Percentiles rank a stretch among this genome's conserved stretches.
phyloP scores from a whole-genome alignment of 2,888 invertebrate genomes.

The Archips xylosteana region DNA sequence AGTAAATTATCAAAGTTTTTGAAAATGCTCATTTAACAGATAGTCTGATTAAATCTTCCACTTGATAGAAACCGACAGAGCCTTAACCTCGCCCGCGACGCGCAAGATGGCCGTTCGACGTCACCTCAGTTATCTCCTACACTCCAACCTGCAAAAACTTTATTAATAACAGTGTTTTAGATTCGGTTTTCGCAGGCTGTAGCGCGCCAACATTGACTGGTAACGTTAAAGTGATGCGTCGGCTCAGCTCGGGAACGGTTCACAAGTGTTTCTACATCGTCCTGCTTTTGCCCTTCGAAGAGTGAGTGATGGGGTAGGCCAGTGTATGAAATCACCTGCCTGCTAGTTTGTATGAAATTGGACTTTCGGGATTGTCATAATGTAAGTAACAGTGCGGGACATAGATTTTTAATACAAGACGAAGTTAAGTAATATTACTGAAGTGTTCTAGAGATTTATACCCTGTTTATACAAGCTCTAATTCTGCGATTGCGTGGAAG shows the following conservation, averaged over 20 bases:
- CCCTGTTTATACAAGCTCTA: too few species aligned
- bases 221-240: conserved; percentile 13
- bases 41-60: not conserved
- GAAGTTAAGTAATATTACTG: too few species aligned
- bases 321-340: not conserved
- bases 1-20: too few species aligned
- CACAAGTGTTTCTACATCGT: not conserved
- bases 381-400: conserved; percentile 15
- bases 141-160: conserved; percentile 12
- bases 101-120: conserved; percentile 18
- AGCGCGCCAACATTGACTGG: not conserved
- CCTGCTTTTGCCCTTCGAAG: conserved; percentile 5
- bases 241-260: not conserved
- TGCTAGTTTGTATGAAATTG: conserved; percentile 7
- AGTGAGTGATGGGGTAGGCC: conserved; percentile 28
- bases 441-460: too few species aligned
- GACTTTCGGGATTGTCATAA: conserved; percentile 7
- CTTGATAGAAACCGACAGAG: not conserved
- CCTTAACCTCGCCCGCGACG: conserved; percentile 25
- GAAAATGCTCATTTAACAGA: too few species aligned
- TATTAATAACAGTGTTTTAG: conserved; percentile 16
- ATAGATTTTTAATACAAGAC: too few species aligned
- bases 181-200: conserved; percentile 2
- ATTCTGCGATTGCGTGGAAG: too few species aligned
- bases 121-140: conserved; percentile 37